These are phyloP conservation scores for Heliconius congener DNA, from an alignment of 1,140 invertebrate species.

Conservation along the genomic window DNA sequence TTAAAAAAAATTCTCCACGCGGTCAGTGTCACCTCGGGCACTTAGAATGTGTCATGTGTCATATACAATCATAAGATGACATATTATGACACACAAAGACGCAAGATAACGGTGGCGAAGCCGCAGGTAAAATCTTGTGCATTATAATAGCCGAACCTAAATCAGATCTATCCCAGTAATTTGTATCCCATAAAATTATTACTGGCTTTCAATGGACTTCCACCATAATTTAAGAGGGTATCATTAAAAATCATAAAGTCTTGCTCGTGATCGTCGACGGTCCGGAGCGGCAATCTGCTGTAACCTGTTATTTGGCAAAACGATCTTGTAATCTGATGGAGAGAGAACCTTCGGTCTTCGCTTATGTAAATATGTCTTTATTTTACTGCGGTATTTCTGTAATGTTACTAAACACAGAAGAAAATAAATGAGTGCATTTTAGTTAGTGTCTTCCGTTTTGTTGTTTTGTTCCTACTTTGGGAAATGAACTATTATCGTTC, in stretches of 20 bases:
- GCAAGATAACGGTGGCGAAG: too few species aligned
- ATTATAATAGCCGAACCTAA: neutral
- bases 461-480: neutral
- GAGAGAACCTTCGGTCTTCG: neutral
- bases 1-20: too few species aligned
- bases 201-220: constrained; percentile 1
- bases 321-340: constrained; percentile 7
- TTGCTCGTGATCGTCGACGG: constrained; percentile 30
- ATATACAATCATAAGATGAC: too few species aligned
- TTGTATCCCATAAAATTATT: constrained; percentile 8
- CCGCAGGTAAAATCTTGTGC: too few species aligned
- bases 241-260: constrained; percentile 2
- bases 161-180: constrained; percentile 3
- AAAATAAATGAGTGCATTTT: too few species aligned
- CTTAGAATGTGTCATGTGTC: too few species aligned
- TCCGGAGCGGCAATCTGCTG: neutral
- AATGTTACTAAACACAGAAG: too few species aligned
- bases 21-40: too few species aligned
- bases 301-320: constrained; percentile 25
- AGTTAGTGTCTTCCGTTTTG: neutral
- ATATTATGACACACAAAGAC: too few species aligned
- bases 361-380: constrained; percentile 5
- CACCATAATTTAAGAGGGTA: neutral
- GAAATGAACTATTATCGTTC: too few species aligned
- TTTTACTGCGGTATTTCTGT: neutral